These are phyloP conservation scores for Noctuana brunneofusca DNA, from an alignment of 2,888 invertebrate species.

Conservation along the genomic window DNA sequence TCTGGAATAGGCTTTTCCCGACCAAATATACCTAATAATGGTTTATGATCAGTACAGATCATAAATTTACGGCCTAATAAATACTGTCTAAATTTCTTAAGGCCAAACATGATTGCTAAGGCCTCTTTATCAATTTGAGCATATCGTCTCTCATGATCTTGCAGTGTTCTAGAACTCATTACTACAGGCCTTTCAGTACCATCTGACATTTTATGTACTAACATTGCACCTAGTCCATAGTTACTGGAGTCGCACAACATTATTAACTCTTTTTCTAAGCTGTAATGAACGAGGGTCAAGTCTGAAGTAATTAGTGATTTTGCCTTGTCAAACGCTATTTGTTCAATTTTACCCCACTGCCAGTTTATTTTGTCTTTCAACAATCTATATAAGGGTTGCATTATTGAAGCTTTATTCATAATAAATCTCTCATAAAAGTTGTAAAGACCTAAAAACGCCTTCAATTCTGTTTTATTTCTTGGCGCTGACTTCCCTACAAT, in stretches of 20 bases:
- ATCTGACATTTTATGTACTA: conserved; percentile 34
- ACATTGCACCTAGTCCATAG: conserved; percentile 33
- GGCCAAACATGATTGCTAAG: conserved; percentile 38
- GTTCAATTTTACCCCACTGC: conserved; percentile 1
- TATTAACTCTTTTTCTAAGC: conserved; percentile 13
- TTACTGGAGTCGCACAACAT: conserved; percentile 23
- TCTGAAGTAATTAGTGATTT: conserved; percentile 17
- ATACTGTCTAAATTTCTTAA: conserved; percentile 35
- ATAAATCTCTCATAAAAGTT: conserved; percentile 24
- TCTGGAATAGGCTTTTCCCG: conserved; percentile 37
- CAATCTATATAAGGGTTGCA: conserved; percentile 13
- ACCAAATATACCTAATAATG: conserved; percentile 4
- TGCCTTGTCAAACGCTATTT: conserved; percentile 2
- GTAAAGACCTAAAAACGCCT: conserved; percentile 19
- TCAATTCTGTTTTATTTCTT: conserved; percentile 11
- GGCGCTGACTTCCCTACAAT: conserved; percentile 9
- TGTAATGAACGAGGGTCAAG: conserved; percentile 10
- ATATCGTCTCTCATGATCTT: conserved; percentile 36
- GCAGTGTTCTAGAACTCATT: conserved; percentile 34
- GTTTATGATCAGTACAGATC: conserved; percentile 7
- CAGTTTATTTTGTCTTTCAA: not conserved
- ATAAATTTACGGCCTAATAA: conserved; percentile 32
- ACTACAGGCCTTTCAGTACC: conserved; percentile 30
- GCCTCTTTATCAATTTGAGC: conserved; percentile 39
- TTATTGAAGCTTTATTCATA: conserved; percentile 6